Evolutionary conservation across 2,888 invertebrate species (phyloP).

Genomic region (Torymus auratus): DNA sequence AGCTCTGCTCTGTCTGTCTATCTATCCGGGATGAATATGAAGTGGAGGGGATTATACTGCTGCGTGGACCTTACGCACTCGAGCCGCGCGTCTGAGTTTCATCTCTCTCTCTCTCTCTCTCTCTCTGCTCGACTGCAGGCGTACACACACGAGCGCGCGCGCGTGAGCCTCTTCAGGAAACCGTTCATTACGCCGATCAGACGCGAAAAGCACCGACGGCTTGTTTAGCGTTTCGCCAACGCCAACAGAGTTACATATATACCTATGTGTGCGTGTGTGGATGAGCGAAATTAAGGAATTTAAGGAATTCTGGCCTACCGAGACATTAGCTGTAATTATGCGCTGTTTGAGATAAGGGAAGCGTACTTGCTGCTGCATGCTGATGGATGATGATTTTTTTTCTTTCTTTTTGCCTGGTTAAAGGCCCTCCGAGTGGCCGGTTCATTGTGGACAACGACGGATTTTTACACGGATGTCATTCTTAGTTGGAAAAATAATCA

Average conservation of each 20-base stretch:
- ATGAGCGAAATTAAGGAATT: slow-evolving; percentile 43
- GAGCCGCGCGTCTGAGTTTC: slow-evolving; percentile 47
- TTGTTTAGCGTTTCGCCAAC: slow-evolving; percentile 26
- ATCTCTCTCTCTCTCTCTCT: slow-evolving; percentile 33
- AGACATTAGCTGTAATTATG: slow-evolving; percentile 24
- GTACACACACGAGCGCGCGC: slow-evolving; percentile 11
- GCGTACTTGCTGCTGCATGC: no score
- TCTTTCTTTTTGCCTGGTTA: neutral
- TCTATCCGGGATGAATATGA: no score
- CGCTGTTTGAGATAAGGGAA: neutral
- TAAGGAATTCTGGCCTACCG: slow-evolving; percentile 12
- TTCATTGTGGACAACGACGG: no score
- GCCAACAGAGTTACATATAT: no score
- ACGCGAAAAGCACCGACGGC: slow-evolving; percentile 55
- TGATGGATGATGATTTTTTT: neutral
- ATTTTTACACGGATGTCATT: no score
- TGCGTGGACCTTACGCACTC: neutral
- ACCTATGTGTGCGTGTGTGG: no score
- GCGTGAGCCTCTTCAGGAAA: slow-evolving; percentile 55
- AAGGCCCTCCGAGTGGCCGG: no score
- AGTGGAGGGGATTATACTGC: no score
- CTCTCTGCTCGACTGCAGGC: no score
- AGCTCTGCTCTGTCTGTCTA: no score
- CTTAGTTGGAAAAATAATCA: no score
- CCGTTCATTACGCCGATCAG: slow-evolving; percentile 60